Base-by-base conservation (phyloP, 2,113 vertebrate genomes). In the Melanotaenia duboulayi region DNA sequence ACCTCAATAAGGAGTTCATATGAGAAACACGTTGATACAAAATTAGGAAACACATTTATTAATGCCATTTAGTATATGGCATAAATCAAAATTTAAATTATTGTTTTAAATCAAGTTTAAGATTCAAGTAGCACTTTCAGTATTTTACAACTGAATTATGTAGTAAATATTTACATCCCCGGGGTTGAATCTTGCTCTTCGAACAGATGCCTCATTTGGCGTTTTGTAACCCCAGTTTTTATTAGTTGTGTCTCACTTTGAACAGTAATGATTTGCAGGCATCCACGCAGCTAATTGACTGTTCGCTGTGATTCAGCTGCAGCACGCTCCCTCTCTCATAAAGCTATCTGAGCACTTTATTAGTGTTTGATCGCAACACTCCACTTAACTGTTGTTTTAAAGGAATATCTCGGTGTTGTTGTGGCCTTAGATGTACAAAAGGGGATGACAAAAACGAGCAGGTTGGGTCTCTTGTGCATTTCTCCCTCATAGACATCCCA, bases 251-350 rank as follows among this genome's bases (percentile, higher is more conserved):
- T 82, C 85, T 88, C 69, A 80, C 83, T 89, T 88, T 88, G 89
- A 91, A 82, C 72, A 44, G 81, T 90, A 85, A 92, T 83, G 81
- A 82, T 80, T 83, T 79, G 81, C 89, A 90, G 89, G 60, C 85
- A 79, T 63, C 77, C 75, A 81, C 74, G 87, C 78, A 68, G 67
- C 83, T 88, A 88, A 88, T 87, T 87, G 75, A 82, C 20, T 58
- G 72, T 22, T 57, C 72, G 52, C 71, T 14, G 55, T 58, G 80
- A 75, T 55, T 78, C 71, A 61, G 62, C 74, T 46, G 67, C 71
- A 61, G 64, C 76, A 46, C 78, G 62, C 70, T 60, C 40, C 67
- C 37, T 46, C 70, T 0, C 75, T 63, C 73, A 60, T 65, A 62
- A 83, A 80, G 28, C 0, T 12, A 56, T 57, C 69, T 71, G 68